These are phyloP conservation scores for Dallia pectoralis DNA, from an alignment of 2,797 vertebrate genomes.

Conservation along the genomic window DNA sequence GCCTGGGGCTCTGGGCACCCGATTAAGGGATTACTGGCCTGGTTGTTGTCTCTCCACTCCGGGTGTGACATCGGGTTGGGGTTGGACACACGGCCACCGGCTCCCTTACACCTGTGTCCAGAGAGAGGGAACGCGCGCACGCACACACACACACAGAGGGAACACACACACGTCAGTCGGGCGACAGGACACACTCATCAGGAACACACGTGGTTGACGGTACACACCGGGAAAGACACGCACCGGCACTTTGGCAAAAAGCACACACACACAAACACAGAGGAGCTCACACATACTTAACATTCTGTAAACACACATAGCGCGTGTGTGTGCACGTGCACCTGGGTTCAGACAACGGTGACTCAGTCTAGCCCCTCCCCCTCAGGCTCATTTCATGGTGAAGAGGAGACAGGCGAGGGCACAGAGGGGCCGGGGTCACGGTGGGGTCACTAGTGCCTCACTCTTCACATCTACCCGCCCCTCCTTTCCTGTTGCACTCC, in stretches of 20 bases:
- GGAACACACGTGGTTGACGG: not conserved
- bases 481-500: conserved; percentile 14
- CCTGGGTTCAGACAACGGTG: conserved; percentile 45
- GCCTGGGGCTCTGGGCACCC: conserved; percentile 59
- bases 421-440: conserved; percentile 43
- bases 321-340: conserved; percentile 17
- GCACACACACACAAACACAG: too few relatives aligned
- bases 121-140: conserved; percentile 19
- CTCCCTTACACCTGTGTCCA: conserved; percentile 52
- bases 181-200: not conserved
- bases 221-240: not conserved
- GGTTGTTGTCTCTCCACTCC: conserved; percentile 69
- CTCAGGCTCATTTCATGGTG: conserved; percentile 28
- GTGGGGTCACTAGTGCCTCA: conserved; percentile 47
- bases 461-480: conserved; percentile 14
- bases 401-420: conserved; percentile 39
- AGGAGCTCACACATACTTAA: conserved; percentile 8
- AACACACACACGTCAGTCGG: conserved; percentile 4
- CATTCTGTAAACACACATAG: conserved; percentile 11
- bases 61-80: not conserved
- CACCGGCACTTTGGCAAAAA: conserved; percentile 3
- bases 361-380: conserved; percentile 41
- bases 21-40: conserved; percentile 76
- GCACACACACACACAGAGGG: not conserved
- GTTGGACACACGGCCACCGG: not conserved